Percentiles rank a stretch among this genome's conserved stretches.
phyloP scores from a whole-genome alignment of 2,888 invertebrate species.

The Melipona beecheii region DNA sequence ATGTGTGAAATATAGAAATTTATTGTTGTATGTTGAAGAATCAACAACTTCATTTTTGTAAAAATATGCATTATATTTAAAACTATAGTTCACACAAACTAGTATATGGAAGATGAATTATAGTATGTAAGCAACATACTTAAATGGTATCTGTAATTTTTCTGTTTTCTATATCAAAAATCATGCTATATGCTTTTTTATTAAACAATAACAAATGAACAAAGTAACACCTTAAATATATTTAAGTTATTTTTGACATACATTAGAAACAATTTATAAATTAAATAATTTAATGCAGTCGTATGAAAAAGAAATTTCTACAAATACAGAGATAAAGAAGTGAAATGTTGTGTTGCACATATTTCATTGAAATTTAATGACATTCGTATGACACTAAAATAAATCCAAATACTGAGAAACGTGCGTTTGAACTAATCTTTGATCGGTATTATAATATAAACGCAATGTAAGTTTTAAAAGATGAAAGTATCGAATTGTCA shows the following conservation, averaged over 20 bases:
- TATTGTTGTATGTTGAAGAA: constrained; percentile 39
- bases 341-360: constrained; percentile 19
- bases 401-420: constrained; percentile 38
- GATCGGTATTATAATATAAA: constrained; percentile 6
- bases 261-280: constrained; percentile 49
- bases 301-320: constrained; percentile 27
- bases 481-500: constrained; percentile 33
- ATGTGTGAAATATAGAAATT: constrained; percentile 33
- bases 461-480: constrained; percentile 28
- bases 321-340: constrained; percentile 13
- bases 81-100: constrained; percentile 51
- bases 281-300: constrained; percentile 50
- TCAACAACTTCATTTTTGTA: constrained; percentile 54
- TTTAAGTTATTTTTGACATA: constrained; percentile 37
- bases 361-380: constrained; percentile 12
- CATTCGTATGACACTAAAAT: constrained; percentile 7
- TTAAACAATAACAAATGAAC: constrained; percentile 51
- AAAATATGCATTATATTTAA: constrained; percentile 59
- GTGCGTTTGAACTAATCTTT: constrained; percentile 17
- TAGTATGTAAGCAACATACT: constrained; percentile 22
- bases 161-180: constrained; percentile 27
- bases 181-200: constrained; percentile 33
- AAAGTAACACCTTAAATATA: constrained; percentile 41
- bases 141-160: constrained; percentile 18
- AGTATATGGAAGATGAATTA: constrained; percentile 34